A percentile compares a stretch with the other conserved stretches of the same genome.
Evolutionary conservation across 2,113 vertebrate species (phyloP).

Genomic region (Xiphorhynchus elegans): DNA sequence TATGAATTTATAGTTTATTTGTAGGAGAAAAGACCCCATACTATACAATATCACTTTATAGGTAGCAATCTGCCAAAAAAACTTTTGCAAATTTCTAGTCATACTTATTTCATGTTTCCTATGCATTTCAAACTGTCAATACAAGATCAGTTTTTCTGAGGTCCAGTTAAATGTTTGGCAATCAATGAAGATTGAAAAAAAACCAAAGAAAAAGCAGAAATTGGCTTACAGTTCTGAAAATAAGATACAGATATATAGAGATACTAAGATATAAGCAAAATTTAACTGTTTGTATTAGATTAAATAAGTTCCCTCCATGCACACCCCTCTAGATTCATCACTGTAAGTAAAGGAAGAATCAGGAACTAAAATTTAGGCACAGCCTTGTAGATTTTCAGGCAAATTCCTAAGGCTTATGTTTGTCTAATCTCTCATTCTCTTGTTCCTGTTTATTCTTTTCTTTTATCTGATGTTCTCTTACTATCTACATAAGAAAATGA

Average conservation of each 20-base stretch:
- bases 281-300: not conserved
- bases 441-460: not conserved
- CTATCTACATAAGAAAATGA: not conserved
- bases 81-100: not conserved
- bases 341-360: not conserved
- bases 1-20: not conserved
- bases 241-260: no score
- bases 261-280: not conserved
- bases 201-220: not conserved
- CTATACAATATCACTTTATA: not conserved
- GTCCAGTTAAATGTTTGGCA: not conserved
- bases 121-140: not conserved
- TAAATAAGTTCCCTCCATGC: fast-evolving
- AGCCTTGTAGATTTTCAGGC: not conserved
- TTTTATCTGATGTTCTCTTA: not conserved
- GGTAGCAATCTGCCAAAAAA: not conserved
- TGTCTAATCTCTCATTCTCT: not conserved
- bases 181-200: not conserved
- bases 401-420: not conserved
- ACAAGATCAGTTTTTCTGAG: not conserved
- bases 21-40: not conserved
- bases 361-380: not conserved
- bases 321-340: not conserved
- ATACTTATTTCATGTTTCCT: not conserved
- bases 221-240: not conserved